Percentiles rank a stretch among this genome's conserved stretches.
These are phyloP conservation scores for Paracyclopina nana DNA, from an alignment of 1,140 invertebrate genomes.

Conservation along the genomic window DNA sequence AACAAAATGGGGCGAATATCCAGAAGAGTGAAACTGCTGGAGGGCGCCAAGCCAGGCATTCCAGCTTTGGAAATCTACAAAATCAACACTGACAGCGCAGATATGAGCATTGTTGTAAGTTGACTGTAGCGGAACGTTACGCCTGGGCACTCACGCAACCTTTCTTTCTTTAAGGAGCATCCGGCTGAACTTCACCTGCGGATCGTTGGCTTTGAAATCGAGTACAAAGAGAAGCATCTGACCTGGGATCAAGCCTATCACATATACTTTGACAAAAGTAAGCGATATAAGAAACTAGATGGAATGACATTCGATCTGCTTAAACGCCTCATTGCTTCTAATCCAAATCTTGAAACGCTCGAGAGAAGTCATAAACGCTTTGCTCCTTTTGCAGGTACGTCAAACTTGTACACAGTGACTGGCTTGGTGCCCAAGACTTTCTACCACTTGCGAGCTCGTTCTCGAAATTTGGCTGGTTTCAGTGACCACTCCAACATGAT, in stretches of 20 bases:
- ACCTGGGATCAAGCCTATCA: not conserved
- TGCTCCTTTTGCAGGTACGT: not conserved
- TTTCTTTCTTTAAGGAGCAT: constrained; percentile 9
- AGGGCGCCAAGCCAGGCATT: constrained; percentile 14
- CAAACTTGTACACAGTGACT: not conserved
- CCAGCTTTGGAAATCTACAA: constrained; percentile 6
- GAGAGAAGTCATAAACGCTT: too few species aligned
- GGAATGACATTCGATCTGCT: too few species aligned
- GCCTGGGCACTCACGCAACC: too few species aligned
- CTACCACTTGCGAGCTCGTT: constrained; percentile 10
- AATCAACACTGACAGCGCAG: constrained; percentile 7
- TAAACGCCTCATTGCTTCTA: too few species aligned
- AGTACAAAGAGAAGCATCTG: constrained; percentile 4
- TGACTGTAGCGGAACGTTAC: too few species aligned
- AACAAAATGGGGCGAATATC: constrained; percentile 10
- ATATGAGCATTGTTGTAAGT: constrained; percentile 12
- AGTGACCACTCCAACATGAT: constrained; percentile 14
- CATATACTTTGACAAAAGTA: constrained; percentile 9
- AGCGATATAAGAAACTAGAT: not conserved
- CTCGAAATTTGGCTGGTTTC: constrained; percentile 5
- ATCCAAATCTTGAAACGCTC: too few species aligned
- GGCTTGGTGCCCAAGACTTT: not conserved
- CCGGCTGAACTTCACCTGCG: not conserved
- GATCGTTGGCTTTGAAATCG: constrained; percentile 6
- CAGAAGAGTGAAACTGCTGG: constrained; percentile 7